phyloP scores from a whole-genome alignment of 2,888 invertebrate genomes.

The Torymus aiolomorphi region DNA sequence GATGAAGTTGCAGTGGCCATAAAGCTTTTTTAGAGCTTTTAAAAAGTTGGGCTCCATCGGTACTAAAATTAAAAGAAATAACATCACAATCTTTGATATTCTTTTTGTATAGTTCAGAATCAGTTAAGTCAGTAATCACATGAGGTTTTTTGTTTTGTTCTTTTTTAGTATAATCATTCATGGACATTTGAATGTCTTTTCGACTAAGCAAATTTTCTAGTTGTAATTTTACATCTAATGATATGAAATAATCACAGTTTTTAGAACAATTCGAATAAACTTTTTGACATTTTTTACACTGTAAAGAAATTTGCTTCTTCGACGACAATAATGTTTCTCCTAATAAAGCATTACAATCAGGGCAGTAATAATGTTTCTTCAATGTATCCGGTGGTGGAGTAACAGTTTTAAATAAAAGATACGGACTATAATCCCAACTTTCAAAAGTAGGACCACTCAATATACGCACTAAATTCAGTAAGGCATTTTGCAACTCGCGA shows the following conservation, averaged over 20 bases:
- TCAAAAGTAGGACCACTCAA: slow-evolving; percentile 54
- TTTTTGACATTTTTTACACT: slow-evolving; percentile 19
- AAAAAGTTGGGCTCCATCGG: too few species aligned
- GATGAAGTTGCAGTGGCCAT: too few species aligned
- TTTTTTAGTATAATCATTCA: too few species aligned
- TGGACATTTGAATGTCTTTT: too few species aligned
- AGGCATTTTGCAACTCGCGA: slow-evolving; percentile 36
- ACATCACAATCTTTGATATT: too few species aligned
- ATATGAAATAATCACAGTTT: slow-evolving; percentile 36
- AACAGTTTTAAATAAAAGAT: slow-evolving; percentile 46
- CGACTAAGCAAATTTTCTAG: too few species aligned
- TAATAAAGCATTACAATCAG: slow-evolving; percentile 12
- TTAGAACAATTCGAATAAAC: neutral
- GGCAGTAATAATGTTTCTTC: slow-evolving; percentile 33
- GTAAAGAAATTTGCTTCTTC: neutral
- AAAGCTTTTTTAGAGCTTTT: too few species aligned
- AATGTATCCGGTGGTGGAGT: slow-evolving; percentile 52
- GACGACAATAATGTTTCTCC: neutral
- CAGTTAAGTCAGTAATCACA: too few species aligned
- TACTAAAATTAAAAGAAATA: too few species aligned
- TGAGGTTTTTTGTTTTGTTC: too few species aligned
- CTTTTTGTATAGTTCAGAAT: too few species aligned
- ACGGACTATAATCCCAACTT: slow-evolving; percentile 46
- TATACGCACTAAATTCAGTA: slow-evolving; percentile 51
- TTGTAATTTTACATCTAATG: slow-evolving; percentile 56